phyloP scores from a whole-genome alignment of 2,888 invertebrate species.

The Microplitis deprimator region DNA sequence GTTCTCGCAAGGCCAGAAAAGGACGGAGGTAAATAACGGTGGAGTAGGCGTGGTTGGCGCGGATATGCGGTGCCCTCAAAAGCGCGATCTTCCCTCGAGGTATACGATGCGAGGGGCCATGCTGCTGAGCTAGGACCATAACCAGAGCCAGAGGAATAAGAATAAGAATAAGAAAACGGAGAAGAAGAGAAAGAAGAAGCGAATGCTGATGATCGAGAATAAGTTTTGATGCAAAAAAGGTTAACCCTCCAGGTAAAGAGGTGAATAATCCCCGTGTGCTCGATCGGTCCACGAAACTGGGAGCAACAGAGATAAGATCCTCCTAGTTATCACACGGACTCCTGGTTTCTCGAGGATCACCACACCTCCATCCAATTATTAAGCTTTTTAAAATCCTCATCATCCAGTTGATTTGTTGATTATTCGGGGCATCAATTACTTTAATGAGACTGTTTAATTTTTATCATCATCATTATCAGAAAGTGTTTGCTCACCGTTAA shows the following conservation, averaged over 20 bases:
- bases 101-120: conserved; percentile 33
- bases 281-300: conserved; percentile 62
- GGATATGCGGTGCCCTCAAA: conserved; percentile 65
- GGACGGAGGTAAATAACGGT: conserved; percentile 65
- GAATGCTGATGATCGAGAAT: conserved; percentile 13
- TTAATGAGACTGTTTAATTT: conserved; percentile 27
- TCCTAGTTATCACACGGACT: conserved; percentile 68
- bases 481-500: conserved; percentile 13
- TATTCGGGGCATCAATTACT: conserved; percentile 26
- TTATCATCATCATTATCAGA: conserved; percentile 6
- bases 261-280: conserved; percentile 32
- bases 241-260: conserved; percentile 1
- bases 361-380: conserved; percentile 38
- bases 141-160: background rate
- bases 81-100: conserved; percentile 53
- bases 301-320: conserved; percentile 68
- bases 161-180: background rate
- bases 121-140: conserved; percentile 18
- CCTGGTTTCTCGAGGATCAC: conserved; percentile 56
- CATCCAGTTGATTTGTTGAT: conserved; percentile 29
- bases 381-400: background rate
- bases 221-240: conserved; percentile 7
- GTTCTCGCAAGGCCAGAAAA: conserved; percentile 31
- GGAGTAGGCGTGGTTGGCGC: conserved; percentile 65
- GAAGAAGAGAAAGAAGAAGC: conserved; percentile 24